Base-by-base conservation (phyloP, 2,888 invertebrate genomes). In the Tethea ocularis region DNA sequence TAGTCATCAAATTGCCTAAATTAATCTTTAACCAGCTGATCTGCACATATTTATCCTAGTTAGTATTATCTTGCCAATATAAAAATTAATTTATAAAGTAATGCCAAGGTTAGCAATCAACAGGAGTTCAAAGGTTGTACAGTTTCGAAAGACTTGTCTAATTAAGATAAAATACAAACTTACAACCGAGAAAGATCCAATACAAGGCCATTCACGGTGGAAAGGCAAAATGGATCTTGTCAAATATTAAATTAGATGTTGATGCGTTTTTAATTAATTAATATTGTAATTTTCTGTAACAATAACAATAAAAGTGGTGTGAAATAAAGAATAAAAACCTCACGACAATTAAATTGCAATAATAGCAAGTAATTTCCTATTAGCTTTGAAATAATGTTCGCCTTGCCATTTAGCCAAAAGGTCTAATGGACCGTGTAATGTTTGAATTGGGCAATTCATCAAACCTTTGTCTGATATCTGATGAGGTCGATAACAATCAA, bases 381-480 rank as follows among this genome's bases (percentile, higher is more conserved):
- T 20, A 20, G 10, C 20, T 46, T 61, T 10, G 26, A 58, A 60
- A 61, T 60, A n/a, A 55, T 64, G 64, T 68, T 72, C 64, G 71
- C 73, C 73, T 75, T 72, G 74, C 71, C 67, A 72, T 74, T 71
- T 70, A 59, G 56, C 57, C 20, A 60, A 68, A 72, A 68, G 65
- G 67, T 68, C 63, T 69, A 46, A 52, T 57, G 20, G 57, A 22
- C 62, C 60, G 58, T 60, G 66, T 66, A 59, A 60, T 68, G 61
- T 67, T 65, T 61, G 59, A 65, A 67, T 70, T 72, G 61, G 60
- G 64, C 60, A 66, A 73, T 71, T 65, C 62, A 57, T 67, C 57
- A 67, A 60, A 57, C 57, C 57, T 64, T 66, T 68, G 67, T 63
- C 56, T 54, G 66, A 67, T 68, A 66, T 63, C 56, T 54, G 66